These are phyloP conservation scores for Coelopa pilipes DNA, from an alignment of 2,888 invertebrate genomes.

Conservation along the genomic window DNA sequence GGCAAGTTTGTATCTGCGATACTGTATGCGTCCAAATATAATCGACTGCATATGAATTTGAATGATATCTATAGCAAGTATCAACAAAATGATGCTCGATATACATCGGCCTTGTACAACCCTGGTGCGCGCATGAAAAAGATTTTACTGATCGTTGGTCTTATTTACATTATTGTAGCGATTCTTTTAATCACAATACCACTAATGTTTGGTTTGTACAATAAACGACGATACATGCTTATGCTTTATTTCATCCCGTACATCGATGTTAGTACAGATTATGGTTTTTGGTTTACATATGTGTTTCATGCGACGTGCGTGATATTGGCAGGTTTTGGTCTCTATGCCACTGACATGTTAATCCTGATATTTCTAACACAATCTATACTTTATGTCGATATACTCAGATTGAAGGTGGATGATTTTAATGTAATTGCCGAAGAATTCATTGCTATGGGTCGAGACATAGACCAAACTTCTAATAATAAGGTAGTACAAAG, in stretches of 20 bases:
- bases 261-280: conserved; percentile 36
- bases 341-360: conserved; percentile 44
- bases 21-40: background rate
- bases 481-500: background rate
- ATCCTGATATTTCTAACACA: conserved; percentile 41
- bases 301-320: conserved; percentile 40
- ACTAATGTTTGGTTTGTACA: conserved; percentile 23
- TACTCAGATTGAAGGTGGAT: conserved; percentile 39
- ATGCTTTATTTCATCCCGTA: conserved; percentile 45
- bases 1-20: conserved; percentile 39
- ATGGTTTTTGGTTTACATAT: conserved; percentile 42
- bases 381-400: conserved; percentile 37
- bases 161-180: conserved; percentile 33
- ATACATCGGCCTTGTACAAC: conserved; percentile 32
- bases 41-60: background rate
- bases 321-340: conserved; percentile 42
- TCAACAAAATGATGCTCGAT: conserved; percentile 36
- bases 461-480: too few species aligned
- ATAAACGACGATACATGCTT: conserved; percentile 36
- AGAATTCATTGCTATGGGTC: background rate
- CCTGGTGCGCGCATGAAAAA: conserved; percentile 30
- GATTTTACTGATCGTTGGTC: conserved; percentile 26
- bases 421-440: conserved; percentile 37
- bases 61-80: conserved; percentile 38
- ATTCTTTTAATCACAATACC: conserved; percentile 29